These are phyloP conservation scores for Parauchenoglanis ngamensis DNA, from an alignment of 2,797 vertebrate species.

Conservation along the genomic window DNA sequence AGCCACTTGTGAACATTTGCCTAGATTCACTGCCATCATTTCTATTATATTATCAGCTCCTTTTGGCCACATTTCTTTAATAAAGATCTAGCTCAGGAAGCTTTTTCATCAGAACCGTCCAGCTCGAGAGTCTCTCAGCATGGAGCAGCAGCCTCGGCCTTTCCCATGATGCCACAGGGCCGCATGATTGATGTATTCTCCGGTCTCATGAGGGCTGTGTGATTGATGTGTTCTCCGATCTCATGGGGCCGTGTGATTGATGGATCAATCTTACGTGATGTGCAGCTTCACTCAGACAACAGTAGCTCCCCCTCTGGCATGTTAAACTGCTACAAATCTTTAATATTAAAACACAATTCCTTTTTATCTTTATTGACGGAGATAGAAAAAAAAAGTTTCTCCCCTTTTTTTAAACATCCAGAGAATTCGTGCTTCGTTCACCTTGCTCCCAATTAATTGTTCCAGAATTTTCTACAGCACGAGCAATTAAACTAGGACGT, in stretches of 20 bases:
- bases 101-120: not conserved
- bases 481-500: conserved; percentile 47
- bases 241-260: conserved; percentile 34
- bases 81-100: not conserved
- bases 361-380: conserved; percentile 16
- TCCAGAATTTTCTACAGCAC: conserved; percentile 47
- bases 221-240: conserved; percentile 31
- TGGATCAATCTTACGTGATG: conserved; percentile 34
- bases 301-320: not conserved
- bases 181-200: conserved; percentile 27
- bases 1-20: not conserved
- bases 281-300: not conserved
- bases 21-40: not conserved
- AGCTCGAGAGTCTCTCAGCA: not conserved
- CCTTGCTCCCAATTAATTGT: conserved; percentile 49
- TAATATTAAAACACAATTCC: conserved; percentile 23
- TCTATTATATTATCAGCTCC: not conserved
- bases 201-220: conserved; percentile 7
- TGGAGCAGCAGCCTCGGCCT: conserved; percentile 8
- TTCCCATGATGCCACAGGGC: conserved; percentile 5
- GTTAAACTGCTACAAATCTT: conserved; percentile 23
- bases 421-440: conserved; percentile 29
- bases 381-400: not conserved
- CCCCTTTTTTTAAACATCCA: not conserved
- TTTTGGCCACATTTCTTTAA: not conserved